phyloP scores from a whole-genome alignment of 2,888 invertebrate genomes.

The Liodrosophila aerea region DNA sequence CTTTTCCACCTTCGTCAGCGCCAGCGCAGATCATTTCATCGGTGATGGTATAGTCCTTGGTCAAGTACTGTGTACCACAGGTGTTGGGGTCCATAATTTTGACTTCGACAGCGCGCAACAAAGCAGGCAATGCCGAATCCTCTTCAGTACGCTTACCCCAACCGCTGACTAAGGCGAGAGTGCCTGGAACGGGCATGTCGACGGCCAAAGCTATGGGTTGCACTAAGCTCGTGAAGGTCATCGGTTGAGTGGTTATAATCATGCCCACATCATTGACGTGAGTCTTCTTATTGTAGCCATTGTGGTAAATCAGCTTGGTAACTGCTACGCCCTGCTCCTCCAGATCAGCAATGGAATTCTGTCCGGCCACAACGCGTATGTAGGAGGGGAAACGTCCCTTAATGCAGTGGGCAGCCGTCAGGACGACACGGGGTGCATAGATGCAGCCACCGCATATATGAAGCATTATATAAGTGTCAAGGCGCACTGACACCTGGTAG shows the following conservation, averaged over 20 bases:
- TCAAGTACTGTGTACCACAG: slow-evolving; percentile 83
- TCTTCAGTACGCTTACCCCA: slow-evolving; percentile 77
- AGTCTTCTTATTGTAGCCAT: slow-evolving; percentile 66
- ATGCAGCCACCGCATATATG: slow-evolving; percentile 75
- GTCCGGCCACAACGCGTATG: slow-evolving; percentile 70
- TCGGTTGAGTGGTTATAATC: slow-evolving; percentile 83
- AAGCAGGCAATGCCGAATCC: slow-evolving; percentile 56
- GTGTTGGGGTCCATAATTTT: slow-evolving; percentile 82
- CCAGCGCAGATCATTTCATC: slow-evolving; percentile 79
- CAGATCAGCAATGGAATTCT: slow-evolving; percentile 62
- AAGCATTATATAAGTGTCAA: slow-evolving; percentile 63
- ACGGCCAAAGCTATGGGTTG: slow-evolving; percentile 80
- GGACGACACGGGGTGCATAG: slow-evolving; percentile 50
- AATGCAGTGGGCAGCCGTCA: slow-evolving; percentile 73
- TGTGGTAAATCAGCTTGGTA: slow-evolving; percentile 62
- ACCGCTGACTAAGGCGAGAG: slow-evolving; percentile 70
- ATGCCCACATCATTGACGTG: slow-evolving; percentile 85
- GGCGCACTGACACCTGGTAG: slow-evolving; percentile 70
- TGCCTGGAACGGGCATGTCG: slow-evolving; percentile 51
- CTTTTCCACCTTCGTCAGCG: slow-evolving; percentile 64
- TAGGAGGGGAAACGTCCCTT: slow-evolving; percentile 71
- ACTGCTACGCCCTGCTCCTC: slow-evolving; percentile 63
- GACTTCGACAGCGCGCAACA: slow-evolving; percentile 83
- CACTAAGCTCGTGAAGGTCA: slow-evolving; percentile 82
- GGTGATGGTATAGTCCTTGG: slow-evolving; percentile 64